Evolutionary conservation across 1,140 invertebrate species (phyloP).

Genomic region (Scaptomyza hsui): DNA sequence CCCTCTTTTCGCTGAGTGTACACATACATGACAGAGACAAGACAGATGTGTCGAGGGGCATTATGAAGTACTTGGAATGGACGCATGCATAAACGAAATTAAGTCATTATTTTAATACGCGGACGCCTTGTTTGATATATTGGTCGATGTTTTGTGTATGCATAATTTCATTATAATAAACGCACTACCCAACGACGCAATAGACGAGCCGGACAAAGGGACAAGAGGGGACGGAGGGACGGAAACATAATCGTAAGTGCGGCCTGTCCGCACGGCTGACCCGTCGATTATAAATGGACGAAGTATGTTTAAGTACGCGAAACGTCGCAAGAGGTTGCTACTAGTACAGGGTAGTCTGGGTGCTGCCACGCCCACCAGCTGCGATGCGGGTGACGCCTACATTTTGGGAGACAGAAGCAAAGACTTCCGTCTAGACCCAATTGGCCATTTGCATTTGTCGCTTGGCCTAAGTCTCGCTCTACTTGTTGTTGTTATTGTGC

Average conservation of each 20-base stretch:
- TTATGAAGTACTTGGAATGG: conserved; percentile 28
- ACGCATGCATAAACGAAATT: conserved; percentile 72
- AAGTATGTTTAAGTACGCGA: conserved; percentile 74
- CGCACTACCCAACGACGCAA: conserved; percentile 12
- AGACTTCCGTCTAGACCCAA: conserved; percentile 53
- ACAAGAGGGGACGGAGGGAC: neutral
- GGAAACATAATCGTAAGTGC: conserved; percentile 43
- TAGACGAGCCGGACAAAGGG: too few species aligned
- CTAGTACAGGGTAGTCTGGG: conserved; percentile 15
- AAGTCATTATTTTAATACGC: conserved; percentile 82
- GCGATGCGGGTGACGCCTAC: conserved; percentile 60
- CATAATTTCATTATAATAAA: conserved; percentile 82
- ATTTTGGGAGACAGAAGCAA: conserved; percentile 4
- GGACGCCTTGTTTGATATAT: conserved; percentile 69
- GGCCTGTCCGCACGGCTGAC: conserved; percentile 74
- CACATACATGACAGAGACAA: conserved; percentile 14
- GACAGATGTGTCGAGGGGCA: conserved; percentile 17
- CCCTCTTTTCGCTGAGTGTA: neutral
- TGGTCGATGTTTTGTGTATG: conserved; percentile 78
- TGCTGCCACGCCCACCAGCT: conserved; percentile 71
- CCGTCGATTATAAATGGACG: conserved; percentile 75
- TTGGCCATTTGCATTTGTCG: conserved; percentile 71
- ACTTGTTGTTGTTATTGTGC: neutral
- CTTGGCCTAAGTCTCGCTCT: conserved; percentile 2
- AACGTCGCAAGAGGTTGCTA: conserved; percentile 49